phyloP scores from a whole-genome alignment of 2,797 vertebrate genomes.

The Varecia variegata region DNA sequence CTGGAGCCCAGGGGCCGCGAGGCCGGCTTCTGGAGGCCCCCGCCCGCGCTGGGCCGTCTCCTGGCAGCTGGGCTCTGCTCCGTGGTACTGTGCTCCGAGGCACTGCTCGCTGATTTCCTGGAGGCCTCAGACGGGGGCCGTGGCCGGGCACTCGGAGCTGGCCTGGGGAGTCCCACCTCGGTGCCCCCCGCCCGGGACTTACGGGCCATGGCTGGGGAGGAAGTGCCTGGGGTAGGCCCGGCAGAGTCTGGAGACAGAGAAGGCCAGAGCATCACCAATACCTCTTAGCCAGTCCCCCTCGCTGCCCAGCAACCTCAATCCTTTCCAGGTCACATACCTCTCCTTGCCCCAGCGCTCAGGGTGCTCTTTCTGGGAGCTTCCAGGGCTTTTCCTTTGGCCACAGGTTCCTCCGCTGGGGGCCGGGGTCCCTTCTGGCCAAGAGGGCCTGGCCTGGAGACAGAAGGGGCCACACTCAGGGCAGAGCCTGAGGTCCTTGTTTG shows the following conservation, averaged over 20 bases:
- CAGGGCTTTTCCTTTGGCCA: conserved; percentile 39
- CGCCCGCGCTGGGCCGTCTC: conserved; percentile 30
- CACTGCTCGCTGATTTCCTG: conserved; percentile 43
- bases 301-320: not conserved
- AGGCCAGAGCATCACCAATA: not conserved
- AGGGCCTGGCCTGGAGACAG: conserved; percentile 40
- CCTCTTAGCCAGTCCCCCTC: not conserved
- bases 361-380: conserved; percentile 18
- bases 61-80: conserved; percentile 34
- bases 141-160: not conserved
- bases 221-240: not conserved
- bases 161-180: conserved; percentile 44
- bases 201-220: conserved; percentile 29
- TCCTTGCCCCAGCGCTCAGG: not conserved
- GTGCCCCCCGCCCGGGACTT: not conserved
- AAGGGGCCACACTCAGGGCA: not conserved
- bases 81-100: not conserved
- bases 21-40: conserved; percentile 51
- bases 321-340: conserved; percentile 18
- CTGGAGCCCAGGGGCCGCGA: not conserved
- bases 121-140: not conserved
- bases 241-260: conserved; percentile 60
- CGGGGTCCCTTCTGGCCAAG: conserved; percentile 52
- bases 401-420: conserved; percentile 28
- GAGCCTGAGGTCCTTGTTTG: not conserved